These are phyloP conservation scores for Andrena fulva DNA, from an alignment of 2,888 invertebrate genomes.

Conservation along the genomic window DNA sequence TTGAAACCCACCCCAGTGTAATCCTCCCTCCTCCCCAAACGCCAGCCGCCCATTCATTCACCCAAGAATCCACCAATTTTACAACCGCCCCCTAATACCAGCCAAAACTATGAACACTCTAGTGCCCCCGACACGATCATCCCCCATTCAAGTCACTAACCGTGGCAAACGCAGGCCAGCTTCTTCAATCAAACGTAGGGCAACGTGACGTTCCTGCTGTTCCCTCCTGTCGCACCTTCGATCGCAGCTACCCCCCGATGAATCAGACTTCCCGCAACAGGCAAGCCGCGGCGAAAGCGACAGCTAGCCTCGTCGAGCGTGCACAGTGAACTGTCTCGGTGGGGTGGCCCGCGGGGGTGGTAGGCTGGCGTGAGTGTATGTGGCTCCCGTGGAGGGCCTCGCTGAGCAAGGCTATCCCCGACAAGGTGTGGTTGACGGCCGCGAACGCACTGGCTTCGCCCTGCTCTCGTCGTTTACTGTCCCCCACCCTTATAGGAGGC, in stretches of 20 bases:
- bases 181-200: background rate
- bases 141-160: background rate
- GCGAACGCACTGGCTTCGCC: constrained; percentile 61
- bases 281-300: constrained; percentile 62
- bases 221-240: constrained; percentile 9
- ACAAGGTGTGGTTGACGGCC: constrained; percentile 72
- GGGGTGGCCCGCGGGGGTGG: background rate
- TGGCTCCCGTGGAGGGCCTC: constrained; percentile 5
- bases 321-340: background rate
- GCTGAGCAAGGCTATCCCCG: constrained; percentile 25
- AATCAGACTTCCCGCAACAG: constrained; percentile 55
- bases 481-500: background rate
- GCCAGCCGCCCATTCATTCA: background rate
- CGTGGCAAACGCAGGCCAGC: background rate
- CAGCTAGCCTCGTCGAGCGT: constrained; percentile 25
- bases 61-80: background rate
- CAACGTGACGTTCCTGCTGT: background rate
- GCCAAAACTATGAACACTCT: no score
- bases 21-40: background rate
- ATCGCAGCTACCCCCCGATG: constrained; percentile 18
- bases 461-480: background rate
- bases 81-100: no score
- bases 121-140: no score
- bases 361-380: background rate
- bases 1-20: background rate